Conservation (phyloP, 2,113 vertebrate genomes). For the Urocitellus parryii region DNA sequence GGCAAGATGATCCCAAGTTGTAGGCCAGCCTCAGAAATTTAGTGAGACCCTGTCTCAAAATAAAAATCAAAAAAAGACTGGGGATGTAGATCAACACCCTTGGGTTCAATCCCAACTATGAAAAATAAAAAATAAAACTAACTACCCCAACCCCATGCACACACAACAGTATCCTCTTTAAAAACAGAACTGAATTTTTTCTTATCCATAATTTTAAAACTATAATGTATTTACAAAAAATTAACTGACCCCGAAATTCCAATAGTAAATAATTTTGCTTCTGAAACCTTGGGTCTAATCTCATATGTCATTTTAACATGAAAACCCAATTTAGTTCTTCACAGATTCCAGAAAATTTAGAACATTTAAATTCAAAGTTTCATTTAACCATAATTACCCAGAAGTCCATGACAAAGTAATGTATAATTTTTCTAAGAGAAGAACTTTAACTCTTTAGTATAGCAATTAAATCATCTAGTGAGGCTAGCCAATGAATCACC, state of each 20-base stretch:
- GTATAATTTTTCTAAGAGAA: slow-evolving; percentile 10
- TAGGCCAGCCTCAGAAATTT: neutral
- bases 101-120: neutral
- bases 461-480: neutral
- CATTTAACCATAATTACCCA: slow-evolving; percentile 56
- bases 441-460: neutral
- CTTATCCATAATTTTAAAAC: neutral
- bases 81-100: neutral
- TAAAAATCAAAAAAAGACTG: neutral
- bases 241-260: slow-evolving; percentile 10
- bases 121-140: neutral
- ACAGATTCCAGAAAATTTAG: neutral
- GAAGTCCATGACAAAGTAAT: slow-evolving; percentile 22
- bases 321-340: slow-evolving; percentile 25
- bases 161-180: neutral
- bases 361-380: slow-evolving; percentile 62
- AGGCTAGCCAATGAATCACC: neutral
- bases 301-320: neutral
- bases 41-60: neutral
- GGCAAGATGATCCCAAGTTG: neutral
- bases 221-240: slow-evolving; percentile 42
- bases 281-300: slow-evolving; percentile 22
- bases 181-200: slow-evolving; percentile 7
- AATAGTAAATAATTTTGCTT: slow-evolving; percentile 41
- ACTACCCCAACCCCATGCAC: neutral